Percentiles rank a stretch among this genome's conserved stretches.
Evolutionary conservation across 2,888 invertebrate species (phyloP).

Genomic region (Halocaridina rubra): DNA sequence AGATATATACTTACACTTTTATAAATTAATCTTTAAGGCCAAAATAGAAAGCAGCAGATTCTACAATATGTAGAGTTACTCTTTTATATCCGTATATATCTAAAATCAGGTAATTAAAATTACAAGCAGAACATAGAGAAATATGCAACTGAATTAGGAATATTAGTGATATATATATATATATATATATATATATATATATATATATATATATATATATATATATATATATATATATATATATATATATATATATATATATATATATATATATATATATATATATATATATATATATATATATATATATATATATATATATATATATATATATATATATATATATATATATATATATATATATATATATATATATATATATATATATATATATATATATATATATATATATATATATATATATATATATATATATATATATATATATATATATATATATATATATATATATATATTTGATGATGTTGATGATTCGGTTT

Average conservation of each 20-base stretch:
- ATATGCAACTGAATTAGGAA: neutral
- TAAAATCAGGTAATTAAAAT: too few relatives aligned
- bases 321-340: neutral
- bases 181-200: neutral
- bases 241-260: slow-evolving; percentile 1
- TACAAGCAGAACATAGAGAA: too few relatives aligned
- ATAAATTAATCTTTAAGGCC: neutral
- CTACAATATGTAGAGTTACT: neutral
- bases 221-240: slow-evolving; percentile 7
- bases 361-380: neutral
- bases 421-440: neutral
- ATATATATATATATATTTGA: neutral
- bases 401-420: neutral
- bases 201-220: neutral
- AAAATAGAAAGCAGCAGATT: neutral
- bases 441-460: neutral
- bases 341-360: neutral
- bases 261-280: neutral
- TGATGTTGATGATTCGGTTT: too few relatives aligned
- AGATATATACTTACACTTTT: neutral
- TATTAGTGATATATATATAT: neutral
- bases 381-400: neutral
- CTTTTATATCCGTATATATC: neutral
- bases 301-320: neutral
- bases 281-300: neutral